Evolutionary conservation across 2,888 invertebrate genomes (phyloP).

Genomic region (Hofmannophila pseudospretella): DNA sequence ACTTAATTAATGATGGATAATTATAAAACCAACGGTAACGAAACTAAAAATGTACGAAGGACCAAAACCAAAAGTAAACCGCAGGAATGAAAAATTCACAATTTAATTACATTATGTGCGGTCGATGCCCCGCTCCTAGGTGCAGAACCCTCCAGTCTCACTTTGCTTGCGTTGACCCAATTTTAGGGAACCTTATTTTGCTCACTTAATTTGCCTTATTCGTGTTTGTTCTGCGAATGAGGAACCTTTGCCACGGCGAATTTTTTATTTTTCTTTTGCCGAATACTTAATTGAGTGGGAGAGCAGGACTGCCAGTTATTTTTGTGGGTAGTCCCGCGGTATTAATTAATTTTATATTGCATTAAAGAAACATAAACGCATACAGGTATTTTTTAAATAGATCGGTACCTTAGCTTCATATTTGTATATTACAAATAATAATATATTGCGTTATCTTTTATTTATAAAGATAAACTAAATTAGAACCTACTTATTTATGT

Average conservation of each 20-base stretch:
- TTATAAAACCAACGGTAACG: no score
- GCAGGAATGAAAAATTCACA: conserved; percentile 50
- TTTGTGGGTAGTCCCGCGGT: conserved; percentile 18
- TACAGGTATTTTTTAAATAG: background rate
- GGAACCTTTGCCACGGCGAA: conserved; percentile 38
- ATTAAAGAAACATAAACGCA: background rate
- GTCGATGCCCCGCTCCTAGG: conserved; percentile 12
- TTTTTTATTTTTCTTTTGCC: conserved; percentile 57
- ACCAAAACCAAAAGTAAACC: background rate
- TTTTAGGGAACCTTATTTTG: conserved; percentile 64
- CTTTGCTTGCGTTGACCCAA: conserved; percentile 62
- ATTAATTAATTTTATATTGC: background rate
- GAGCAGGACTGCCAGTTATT: conserved; percentile 1
- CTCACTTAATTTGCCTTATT: conserved; percentile 72
- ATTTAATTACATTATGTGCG: conserved; percentile 39
- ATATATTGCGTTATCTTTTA: no score
- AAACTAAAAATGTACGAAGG: no score
- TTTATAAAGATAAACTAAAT: no score
- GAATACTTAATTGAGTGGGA: conserved; percentile 61
- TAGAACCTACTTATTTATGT: no score
- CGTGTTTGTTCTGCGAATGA: conserved; percentile 68
- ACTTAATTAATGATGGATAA: no score
- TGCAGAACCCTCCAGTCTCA: conserved; percentile 46
- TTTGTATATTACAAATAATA: no score
- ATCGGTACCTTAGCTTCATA: no score